These are phyloP conservation scores for Nipponacmea schrenckii DNA, from an alignment of 2,888 invertebrate species.

Conservation along the genomic window DNA sequence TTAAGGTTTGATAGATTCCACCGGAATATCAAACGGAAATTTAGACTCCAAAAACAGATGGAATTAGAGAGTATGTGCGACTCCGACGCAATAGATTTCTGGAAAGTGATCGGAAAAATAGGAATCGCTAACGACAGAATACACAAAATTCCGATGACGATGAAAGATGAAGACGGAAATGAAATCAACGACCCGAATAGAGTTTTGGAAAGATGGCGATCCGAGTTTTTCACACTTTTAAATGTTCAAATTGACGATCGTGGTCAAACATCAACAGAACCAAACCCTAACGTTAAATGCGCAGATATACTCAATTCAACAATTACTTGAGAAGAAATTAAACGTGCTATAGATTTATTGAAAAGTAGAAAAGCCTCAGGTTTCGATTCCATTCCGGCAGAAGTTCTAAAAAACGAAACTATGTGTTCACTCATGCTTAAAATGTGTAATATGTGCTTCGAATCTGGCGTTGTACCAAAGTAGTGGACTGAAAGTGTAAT, in stretches of 20 bases:
- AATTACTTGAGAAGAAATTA: neutral
- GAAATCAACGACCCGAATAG: too few species aligned
- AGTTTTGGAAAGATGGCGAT: too few species aligned
- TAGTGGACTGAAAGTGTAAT: slow-evolving; percentile 1
- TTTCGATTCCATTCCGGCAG: too few species aligned
- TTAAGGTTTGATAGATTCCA: neutral
- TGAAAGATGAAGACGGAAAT: too few species aligned
- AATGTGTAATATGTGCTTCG: neutral
- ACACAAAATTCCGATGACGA: too few species aligned
- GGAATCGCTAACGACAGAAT: too few species aligned
- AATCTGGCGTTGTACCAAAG: neutral
- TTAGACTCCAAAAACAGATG: neutral
- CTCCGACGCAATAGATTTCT: neutral
- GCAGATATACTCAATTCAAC: neutral
- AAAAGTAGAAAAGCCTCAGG: neutral
- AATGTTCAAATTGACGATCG: too few species aligned
- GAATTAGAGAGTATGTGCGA: neutral
- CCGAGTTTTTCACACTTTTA: too few species aligned
- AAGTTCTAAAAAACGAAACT: neutral
- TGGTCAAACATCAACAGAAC: too few species aligned
- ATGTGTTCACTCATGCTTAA: neutral
- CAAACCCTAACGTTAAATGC: too few species aligned
- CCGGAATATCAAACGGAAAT: neutral
- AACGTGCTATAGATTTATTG: neutral
- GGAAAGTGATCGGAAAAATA: too few species aligned